Evolutionary conservation across 1,140 invertebrate species (phyloP), one percentile per base, ranked within the genome.

Genomic region (Bombus pyrosoma): DNA sequence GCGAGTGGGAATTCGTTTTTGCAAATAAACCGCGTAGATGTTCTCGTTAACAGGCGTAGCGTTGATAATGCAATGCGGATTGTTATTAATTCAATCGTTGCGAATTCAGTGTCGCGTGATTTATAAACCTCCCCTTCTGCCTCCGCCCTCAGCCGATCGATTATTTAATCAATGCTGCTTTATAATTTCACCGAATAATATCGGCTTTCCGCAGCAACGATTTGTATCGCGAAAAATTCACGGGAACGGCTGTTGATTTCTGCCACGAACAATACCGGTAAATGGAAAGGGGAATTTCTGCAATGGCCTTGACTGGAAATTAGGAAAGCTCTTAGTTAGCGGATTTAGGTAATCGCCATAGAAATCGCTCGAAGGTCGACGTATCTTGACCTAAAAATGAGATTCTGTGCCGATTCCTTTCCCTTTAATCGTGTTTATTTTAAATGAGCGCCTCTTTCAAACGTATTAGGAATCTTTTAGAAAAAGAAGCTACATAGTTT

Each of bases 51-150:
- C 37, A 53, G 72, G 12, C 2, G 28, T 18, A 68, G 41, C 62
- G 62, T 43, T 18, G 39, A 53, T 43, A 74, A 82, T 39, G 73
- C 43, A 57, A 68, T 34, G 62, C 73, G 81, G 62, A 59, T 32
- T 53, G 41, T 83, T 83, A 83, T 83, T 83, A 83, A 83, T 83
- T 83, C 73, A 77, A 77, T 83, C 81, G 62, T 69, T 53, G 73
- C 15, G 43, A 64, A 37, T 57, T 83, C 75, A 28, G 62, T 57
- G 34, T 37, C 62, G 73, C 43, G 15, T 57, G 81, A 77, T 76
- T 83, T 77, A 83, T 53, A 69, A 77, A 57, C 28, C 43, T 9
- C 18, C 43, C 32, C 64, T 18, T 18, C 28, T 34, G 1, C 64
- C 64, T 1, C 32, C 64, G 6, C 32, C 34, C 13, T 37, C 13